Base-by-base conservation (phyloP, 2,797 vertebrate species). In the Clarias laeviceps region DNA sequence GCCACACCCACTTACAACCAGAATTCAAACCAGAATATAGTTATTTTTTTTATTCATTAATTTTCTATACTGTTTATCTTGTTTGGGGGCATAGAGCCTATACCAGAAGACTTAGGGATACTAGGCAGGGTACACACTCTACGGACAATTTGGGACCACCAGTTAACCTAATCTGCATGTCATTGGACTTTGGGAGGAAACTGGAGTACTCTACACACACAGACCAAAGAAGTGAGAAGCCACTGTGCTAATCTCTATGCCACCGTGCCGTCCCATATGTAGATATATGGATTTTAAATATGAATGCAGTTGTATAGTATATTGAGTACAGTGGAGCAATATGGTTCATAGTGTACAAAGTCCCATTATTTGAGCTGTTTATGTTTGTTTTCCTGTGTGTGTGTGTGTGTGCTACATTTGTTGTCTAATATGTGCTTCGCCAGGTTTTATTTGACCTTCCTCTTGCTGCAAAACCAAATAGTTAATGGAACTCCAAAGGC, bases 401-500 rank as follows among this genome's bases (percentile, higher is more conserved):
- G 32, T 18, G 22, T 65, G 54, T n/a, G 22, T 14, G 59, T 1
- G 78, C 68, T 79, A n/a, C 50, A 57, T 56, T 62, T 83, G 54
- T 62, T 61, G 77, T 88, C 88, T 89, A 89, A 90, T 90, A 88
- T 82, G 84, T 50, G 74, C 66, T 73, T 91, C 29, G 82, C 64
- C 78, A 84, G 89, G 88, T 89, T 91, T 92, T 87, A 88, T 89
- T 91, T 92, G 92, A 93, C 93, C 94, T 93, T 93, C 76, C 57
- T 61, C 66, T 78, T 62, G 29, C 82, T 73, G 70, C 54, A 70
- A 92, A 93, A 90, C 88, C 82, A 88, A 86, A 91, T 87, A 92
- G 91, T 90, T 93, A 93, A 93, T 91, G 88, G 0, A 50, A 84
- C 92, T 93, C 92, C 92, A 93, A 94, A 93, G 92, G 85, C 89